Evolutionary conservation across 2,888 invertebrate species (phyloP), one percentile per base, ranked within the genome.

Genomic region (Neocrepidodera transversa): DNA sequence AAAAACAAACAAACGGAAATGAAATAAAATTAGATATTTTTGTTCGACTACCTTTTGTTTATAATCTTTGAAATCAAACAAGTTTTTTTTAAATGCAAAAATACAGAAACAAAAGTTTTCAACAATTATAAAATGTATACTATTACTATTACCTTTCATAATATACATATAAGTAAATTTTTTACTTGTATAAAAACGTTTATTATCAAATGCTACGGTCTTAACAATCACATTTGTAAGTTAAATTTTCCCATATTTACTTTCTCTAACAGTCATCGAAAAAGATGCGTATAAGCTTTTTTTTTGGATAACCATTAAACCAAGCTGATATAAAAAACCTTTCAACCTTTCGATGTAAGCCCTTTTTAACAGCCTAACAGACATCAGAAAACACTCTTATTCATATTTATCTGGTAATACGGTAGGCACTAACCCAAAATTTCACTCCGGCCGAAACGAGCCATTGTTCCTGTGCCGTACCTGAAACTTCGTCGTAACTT

Each of bases 381-480:
- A 56, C 49, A 48, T 56, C 38, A 30, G 36, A 56, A 56, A 49
- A 56, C 48, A 45, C 48, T 49, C 56, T 49, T 38, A 28, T 48
- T 30, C 42, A 42, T 42, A 52, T 52, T 18, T 52, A 52, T 42
- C 13, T 16, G 48, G 40, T 23, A 11, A 28, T 28, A 38, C 30
- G 11, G 13, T 18, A 55, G 36, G 38, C 26, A 49, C 49, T 40
- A 48, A 56, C 40, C 40, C 10, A 49, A 48, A 49, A 40, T 45
- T 43, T 45, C 43, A 43, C 45, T 54, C 35, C 32, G 14, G 16
- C 23, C 18, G 23, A 45, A 54, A 45, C 36, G 45, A 42, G 52
- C 52, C 30, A 42, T 42, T 52, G 52, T 52, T 52, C 28, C 42
- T 52, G 42, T 32, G 40, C 40, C 52, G 52, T 18, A 47, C 43